Evolutionary conservation across 2,888 invertebrate genomes (phyloP), one percentile per base, ranked within the genome.

Genomic region (Bursaphelenchus okinawaensis): DNA sequence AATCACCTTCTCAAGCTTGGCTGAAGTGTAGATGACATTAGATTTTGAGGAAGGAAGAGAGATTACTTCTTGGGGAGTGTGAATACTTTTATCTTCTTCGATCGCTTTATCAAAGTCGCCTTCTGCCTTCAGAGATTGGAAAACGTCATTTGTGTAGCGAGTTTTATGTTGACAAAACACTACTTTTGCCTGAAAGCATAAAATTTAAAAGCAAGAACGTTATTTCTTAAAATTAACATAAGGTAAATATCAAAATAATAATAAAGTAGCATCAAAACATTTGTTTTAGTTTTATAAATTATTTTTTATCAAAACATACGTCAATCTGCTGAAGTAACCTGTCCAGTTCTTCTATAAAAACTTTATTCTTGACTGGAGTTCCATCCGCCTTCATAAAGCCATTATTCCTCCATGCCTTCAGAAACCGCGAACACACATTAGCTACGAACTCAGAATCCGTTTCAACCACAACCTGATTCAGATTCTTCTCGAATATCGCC

Each of bases 401-500:
- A 52, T 69, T 69, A 1, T 50, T 24, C 26, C 55, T 51, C 69
- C 69, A 69, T 8, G n/a, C 20, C 12, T 29, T 4, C 51, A 69
- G 55, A n/a, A 63, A 69, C 9, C 7, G 7, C 27, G 28, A 59
- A 7, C 52, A 63, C 51, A 52, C 19, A n/a, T 69, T 69, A 6
- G 22, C 59, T 26, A 69, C 59, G 59, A 58, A 69, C 6, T 57
- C 58, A 4, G 55, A 59, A 19, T 55, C 58, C 20, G 70, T 66
- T 51, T 66, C 19, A 1, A 69, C 55, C 22, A 65, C 40, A n/a
- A 69, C 55, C n/a, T 56, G 52, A 20, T 28, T 28, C 55, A 71
- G 28, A 23, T 70, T 67, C 26, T 52, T n/a, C n/a, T 69, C 67
- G 29, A 65, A 52, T 7, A 71, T 20, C 1, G 69, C 69, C 61